These are phyloP conservation scores for Garrulus glandarius DNA, from an alignment of 2,797 vertebrate genomes.

Conservation along the genomic window DNA sequence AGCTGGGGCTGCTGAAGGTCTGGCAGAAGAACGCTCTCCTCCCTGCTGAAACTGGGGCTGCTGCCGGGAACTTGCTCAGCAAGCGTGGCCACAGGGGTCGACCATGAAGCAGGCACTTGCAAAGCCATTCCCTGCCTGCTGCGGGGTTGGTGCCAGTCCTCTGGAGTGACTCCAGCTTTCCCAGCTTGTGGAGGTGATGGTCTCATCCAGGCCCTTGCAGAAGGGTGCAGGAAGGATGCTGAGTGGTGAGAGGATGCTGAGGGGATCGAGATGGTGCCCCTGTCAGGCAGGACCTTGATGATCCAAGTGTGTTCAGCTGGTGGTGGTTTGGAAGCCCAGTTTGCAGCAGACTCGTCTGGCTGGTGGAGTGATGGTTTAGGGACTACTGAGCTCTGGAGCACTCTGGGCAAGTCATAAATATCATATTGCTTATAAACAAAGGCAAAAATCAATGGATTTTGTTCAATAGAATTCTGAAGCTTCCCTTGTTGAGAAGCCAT, in stretches of 20 bases:
- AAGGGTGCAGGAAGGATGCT: neutral
- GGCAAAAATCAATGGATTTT: neutral
- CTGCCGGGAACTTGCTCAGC: neutral
- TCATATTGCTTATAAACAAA: neutral
- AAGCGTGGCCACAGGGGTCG: neutral
- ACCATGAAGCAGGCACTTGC: neutral
- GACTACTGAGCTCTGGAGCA: neutral
- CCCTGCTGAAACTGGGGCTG: neutral
- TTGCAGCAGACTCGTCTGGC: neutral
- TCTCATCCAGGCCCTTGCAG: neutral
- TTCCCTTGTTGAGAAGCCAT: neutral
- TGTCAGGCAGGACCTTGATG: neutral
- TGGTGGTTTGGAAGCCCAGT: neutral
- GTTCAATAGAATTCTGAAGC: neutral
- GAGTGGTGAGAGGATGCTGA: neutral
- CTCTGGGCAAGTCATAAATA: neutral
- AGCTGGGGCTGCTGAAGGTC: neutral
- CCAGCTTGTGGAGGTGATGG: neutral
- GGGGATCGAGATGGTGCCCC: neutral
- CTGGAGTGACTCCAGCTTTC: neutral
- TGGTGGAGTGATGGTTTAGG: neutral
- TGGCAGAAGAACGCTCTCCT: neutral
- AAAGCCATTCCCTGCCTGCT: neutral
- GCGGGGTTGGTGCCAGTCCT: fast-evolving
- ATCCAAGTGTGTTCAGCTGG: neutral